Evolutionary conservation across 1,140 invertebrate species (phyloP).

Genomic region (Nomia melanderi): DNA sequence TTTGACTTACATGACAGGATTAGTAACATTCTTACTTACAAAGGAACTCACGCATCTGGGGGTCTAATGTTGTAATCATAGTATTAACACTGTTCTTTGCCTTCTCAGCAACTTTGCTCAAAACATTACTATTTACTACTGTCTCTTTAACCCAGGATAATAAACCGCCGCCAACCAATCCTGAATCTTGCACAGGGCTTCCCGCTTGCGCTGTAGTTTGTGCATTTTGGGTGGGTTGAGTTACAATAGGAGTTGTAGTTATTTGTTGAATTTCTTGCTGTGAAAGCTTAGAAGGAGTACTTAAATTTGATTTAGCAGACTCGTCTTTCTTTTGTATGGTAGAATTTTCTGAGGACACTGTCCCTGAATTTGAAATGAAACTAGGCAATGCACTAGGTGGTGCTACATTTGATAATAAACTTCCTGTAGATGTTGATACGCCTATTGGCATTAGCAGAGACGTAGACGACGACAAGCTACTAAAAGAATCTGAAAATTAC

Average conservation of each 20-base stretch:
- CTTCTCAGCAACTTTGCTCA: slow-evolving; percentile 88
- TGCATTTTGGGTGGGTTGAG: slow-evolving; percentile 25
- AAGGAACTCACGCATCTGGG: slow-evolving; percentile 94
- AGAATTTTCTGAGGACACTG: slow-evolving; percentile 6
- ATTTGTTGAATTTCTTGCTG: slow-evolving; percentile 22
- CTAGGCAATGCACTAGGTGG: slow-evolving; percentile 80
- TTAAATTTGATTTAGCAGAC: slow-evolving; percentile 47
- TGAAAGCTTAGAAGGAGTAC: slow-evolving; percentile 35
- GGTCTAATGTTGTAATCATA: slow-evolving; percentile 94
- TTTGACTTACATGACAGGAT: slow-evolving; percentile 23
- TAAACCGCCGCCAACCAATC: slow-evolving; percentile 69
- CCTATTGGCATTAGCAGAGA: slow-evolving; percentile 68
- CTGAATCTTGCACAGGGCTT: slow-evolving; percentile 59
- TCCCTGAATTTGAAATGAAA: slow-evolving; percentile 73
- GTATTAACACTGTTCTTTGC: slow-evolving; percentile 92
- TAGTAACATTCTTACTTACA: slow-evolving; percentile 82
- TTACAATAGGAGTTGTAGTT: background rate
- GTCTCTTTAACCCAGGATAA: slow-evolving; percentile 82
- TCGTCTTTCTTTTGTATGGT: slow-evolving; percentile 28
- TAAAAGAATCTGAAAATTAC: slow-evolving; percentile 68
- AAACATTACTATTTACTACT: slow-evolving; percentile 78
- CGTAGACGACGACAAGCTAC: slow-evolving; percentile 70
- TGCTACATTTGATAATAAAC: slow-evolving; percentile 77
- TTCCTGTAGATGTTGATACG: slow-evolving; percentile 63
- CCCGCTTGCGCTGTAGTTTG: slow-evolving; percentile 21